phyloP scores from a whole-genome alignment of 2,797 vertebrate genomes.

The Ctenosaura bakeri region DNA sequence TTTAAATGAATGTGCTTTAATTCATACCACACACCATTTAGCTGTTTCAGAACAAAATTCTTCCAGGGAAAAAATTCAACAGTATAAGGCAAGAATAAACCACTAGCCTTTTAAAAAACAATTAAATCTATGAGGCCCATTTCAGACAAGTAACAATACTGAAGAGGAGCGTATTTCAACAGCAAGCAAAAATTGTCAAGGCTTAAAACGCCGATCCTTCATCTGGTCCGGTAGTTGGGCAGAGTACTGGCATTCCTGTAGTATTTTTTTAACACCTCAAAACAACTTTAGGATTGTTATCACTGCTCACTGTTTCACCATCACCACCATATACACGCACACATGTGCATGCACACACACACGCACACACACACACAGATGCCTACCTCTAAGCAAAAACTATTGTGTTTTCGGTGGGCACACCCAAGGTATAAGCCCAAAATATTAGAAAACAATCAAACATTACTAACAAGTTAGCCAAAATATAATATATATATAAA shows the following conservation, averaged over 20 bases:
- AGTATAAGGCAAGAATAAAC: not conserved
- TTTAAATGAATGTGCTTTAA: not conserved
- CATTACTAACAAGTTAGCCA: not conserved
- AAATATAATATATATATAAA: not conserved
- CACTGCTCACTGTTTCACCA: not conserved
- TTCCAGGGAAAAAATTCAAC: slow-evolving; percentile 6
- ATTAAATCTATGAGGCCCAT: not conserved
- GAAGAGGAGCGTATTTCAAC: not conserved
- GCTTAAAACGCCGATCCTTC: not conserved
- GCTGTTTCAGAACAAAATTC: not conserved
- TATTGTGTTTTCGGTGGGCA: too few species aligned
- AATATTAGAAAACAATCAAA: too few species aligned
- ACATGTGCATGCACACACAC: not conserved
- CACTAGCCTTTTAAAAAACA: not conserved
- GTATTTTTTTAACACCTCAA: not conserved
- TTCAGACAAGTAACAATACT: not conserved
- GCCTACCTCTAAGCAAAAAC: not conserved
- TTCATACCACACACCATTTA: not conserved
- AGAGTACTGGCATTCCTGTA: not conserved
- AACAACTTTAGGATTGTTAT: not conserved
- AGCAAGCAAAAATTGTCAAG: not conserved
- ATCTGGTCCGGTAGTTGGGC: not conserved
- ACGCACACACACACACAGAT: not conserved
- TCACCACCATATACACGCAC: not conserved
- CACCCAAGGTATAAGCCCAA: not conserved